Evolutionary conservation across 2,797 vertebrate genomes (phyloP).

Genomic region (Gallinago solitaria): DNA sequence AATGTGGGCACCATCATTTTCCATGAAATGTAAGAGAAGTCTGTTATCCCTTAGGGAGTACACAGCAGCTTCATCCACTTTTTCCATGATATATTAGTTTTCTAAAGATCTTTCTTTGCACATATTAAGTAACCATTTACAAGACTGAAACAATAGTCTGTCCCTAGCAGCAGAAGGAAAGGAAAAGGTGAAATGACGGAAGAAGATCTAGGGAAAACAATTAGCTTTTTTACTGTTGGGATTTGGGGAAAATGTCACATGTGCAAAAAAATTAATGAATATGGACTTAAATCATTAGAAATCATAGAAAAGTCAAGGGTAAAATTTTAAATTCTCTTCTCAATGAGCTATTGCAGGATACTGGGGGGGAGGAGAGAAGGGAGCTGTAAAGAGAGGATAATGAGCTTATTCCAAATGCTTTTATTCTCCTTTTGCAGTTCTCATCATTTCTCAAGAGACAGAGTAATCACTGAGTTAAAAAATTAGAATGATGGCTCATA

Average conservation of each 20-base stretch:
- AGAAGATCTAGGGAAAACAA: conserved; percentile 11
- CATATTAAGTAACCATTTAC: conserved; percentile 35
- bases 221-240: conserved; percentile 39
- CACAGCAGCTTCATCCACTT: conserved; percentile 19
- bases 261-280: conserved; percentile 42
- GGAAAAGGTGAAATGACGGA: conserved; percentile 6
- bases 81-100: conserved; percentile 49
- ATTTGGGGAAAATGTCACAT: conserved; percentile 26
- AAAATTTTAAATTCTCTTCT: neutral
- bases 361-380: neutral
- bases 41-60: neutral
- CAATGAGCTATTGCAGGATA: neutral
- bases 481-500: neutral
- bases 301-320: conserved; percentile 15
- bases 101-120: conserved; percentile 40
- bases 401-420: conserved; percentile 19
- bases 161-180: neutral
- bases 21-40: neutral
- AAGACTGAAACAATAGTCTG: conserved; percentile 23
- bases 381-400: neutral
- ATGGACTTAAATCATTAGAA: conserved; percentile 22
- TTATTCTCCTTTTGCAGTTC: neutral
- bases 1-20: neutral
- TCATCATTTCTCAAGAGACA: neutral
- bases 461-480: neutral